Evolutionary conservation across 2,888 invertebrate species (phyloP).

Genomic region (Eudasyphora cyanicolor): DNA sequence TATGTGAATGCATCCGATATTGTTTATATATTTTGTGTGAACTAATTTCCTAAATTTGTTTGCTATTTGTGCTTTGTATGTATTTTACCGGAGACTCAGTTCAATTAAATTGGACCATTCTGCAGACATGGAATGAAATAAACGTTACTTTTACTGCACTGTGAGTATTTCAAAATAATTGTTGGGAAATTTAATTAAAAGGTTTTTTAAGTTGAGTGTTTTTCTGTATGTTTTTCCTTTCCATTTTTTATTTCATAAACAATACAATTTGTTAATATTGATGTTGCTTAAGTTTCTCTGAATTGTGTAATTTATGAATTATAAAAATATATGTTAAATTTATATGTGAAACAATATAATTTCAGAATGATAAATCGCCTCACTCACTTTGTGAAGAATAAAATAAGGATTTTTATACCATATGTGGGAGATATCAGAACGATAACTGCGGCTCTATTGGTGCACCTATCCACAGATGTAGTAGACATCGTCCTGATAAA

Average conservation of each 20-base stretch:
- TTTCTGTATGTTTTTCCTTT: slow-evolving; percentile 10
- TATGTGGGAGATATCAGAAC: too few species aligned
- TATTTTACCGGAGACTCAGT: slow-evolving; percentile 46
- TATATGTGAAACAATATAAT: too few species aligned
- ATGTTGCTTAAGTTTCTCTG: too few species aligned
- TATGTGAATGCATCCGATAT: slow-evolving; percentile 24
- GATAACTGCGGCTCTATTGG: too few species aligned
- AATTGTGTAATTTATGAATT: too few species aligned
- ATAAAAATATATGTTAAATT: too few species aligned
- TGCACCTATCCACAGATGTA: too few species aligned
- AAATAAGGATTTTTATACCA: too few species aligned
- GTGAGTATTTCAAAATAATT: slow-evolving; percentile 52
- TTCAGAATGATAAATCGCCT: too few species aligned
- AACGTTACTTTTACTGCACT: slow-evolving; percentile 41
- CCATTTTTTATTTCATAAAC: slow-evolving; percentile 12
- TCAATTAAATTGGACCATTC: slow-evolving; percentile 52
- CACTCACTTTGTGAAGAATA: too few species aligned
- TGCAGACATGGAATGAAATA: neutral
- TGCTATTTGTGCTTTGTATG: slow-evolving; percentile 63
- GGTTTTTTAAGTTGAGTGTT: neutral
- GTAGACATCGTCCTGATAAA: too few species aligned
- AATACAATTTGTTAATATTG: too few species aligned
- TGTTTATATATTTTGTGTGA: slow-evolving; percentile 63
- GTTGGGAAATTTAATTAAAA: slow-evolving; percentile 63
- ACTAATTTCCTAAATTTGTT: slow-evolving; percentile 69